These are phyloP conservation scores for Papilio elwesi DNA, from an alignment of 2,888 invertebrate genomes.

Conservation along the genomic window DNA sequence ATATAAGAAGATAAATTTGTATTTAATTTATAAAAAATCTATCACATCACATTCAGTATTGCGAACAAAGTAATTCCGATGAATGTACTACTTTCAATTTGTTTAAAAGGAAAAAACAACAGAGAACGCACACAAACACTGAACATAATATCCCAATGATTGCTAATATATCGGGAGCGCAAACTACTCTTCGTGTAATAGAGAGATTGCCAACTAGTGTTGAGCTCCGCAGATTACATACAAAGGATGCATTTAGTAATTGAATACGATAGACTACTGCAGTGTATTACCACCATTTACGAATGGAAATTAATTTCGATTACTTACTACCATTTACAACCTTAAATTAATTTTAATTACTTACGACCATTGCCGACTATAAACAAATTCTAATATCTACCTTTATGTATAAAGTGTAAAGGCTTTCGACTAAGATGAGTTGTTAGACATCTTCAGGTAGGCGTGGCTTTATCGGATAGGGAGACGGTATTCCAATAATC, in stretches of 20 bases:
- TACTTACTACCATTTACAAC: not conserved
- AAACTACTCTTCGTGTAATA: slow-evolving; percentile 5
- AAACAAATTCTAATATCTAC: too few relatives aligned
- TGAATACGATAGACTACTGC: not conserved
- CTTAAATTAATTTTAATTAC: not conserved
- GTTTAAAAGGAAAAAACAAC: slow-evolving; percentile 10
- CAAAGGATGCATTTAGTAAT: slow-evolving; percentile 21
- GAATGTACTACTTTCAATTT: not conserved
- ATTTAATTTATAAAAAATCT: too few relatives aligned
- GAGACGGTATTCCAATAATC: too few relatives aligned
- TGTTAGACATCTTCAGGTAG: too few relatives aligned
- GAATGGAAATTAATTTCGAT: not conserved
- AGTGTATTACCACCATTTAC: not conserved
- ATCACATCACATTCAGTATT: too few relatives aligned
- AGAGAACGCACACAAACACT: not conserved
- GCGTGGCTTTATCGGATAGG: too few relatives aligned
- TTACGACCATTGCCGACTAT: not conserved
- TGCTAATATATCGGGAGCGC: slow-evolving; percentile 7
- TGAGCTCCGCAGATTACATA: not conserved
- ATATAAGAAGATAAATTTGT: too few relatives aligned
- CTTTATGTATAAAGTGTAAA: too few relatives aligned
- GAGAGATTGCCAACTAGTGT: not conserved
- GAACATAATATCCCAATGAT: slow-evolving; percentile 4
- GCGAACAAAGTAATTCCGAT: not conserved
- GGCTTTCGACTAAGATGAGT: too few relatives aligned